Base-by-base conservation (phyloP, 2,797 vertebrate genomes). In the Hephaestus fuliginosus region DNA sequence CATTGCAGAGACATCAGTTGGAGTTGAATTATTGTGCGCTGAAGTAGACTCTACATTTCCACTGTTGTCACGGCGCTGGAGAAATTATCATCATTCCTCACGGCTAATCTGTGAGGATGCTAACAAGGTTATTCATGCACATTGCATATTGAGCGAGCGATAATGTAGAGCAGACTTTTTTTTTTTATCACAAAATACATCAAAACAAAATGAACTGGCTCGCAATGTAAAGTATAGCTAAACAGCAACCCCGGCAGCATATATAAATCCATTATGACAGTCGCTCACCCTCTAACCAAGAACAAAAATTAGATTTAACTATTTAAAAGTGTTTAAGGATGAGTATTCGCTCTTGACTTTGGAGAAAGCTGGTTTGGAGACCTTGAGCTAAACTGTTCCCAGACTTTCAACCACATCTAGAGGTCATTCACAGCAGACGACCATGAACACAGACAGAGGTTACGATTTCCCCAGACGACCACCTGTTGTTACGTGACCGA, bases 1-100 rank as follows among this genome's bases (percentile, higher is more conserved):
- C 77, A 69, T 66, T 70, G 65, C 77, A 30, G 20, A 53, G 76
- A 79, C 62, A 80, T 85, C 52, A 20, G 81, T 80, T 79, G 68
- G 33, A 49, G 56, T 74, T 56, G 80, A 85, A 81, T 76, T 67
- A 74, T 74, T 68, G 33, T 72, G 70, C 44, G 14, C 28, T 81
- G 33, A 74, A 78, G 63, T 53, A 64, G 70, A 70, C 64, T 70
- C 41, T 28, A 57, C 57, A 39, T 74, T 51, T 70, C 75, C 28
- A 48, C 41, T 65, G 41, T 80, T 77, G 62, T 77, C 70, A 43
- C 63, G 36, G 56, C 46, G 0, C 39, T 43, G 49, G 7, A 56
- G 67, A 63, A 66, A 69, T 81, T 74, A 44, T 70, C 52, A 53
- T 73, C 43, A 63, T 78, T 78, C 28, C 55, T 87, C 51, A 68